Evolutionary conservation across 2,797 vertebrate genomes (phyloP).

Genomic region (Carapus acus): DNA sequence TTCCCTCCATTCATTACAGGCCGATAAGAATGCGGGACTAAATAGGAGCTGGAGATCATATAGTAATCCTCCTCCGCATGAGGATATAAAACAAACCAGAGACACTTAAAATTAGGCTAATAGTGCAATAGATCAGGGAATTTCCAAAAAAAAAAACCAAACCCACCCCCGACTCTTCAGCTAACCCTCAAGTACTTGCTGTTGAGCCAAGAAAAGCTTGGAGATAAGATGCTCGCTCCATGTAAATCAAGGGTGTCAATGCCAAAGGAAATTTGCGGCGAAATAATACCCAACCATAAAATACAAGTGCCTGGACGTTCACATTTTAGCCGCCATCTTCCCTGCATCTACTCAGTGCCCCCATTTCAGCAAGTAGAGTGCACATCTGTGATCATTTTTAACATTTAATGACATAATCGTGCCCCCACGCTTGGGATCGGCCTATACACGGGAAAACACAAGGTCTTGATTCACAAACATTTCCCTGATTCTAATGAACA

Average conservation of each 20-base stretch:
- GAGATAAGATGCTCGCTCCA: constrained; percentile 28
- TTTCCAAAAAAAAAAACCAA: constrained; percentile 44
- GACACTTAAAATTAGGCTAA: constrained; percentile 37
- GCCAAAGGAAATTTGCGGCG: constrained; percentile 10
- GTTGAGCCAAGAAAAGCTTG: constrained; percentile 33
- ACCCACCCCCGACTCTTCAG: constrained; percentile 26
- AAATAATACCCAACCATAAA: constrained; percentile 17
- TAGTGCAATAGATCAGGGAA: constrained; percentile 37
- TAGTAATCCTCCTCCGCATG: constrained; percentile 29
- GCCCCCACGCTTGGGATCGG: constrained; percentile 37
- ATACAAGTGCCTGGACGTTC: constrained; percentile 20
- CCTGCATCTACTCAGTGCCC: constrained; percentile 25
- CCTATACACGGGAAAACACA: constrained; percentile 46
- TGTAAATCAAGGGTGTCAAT: constrained; percentile 18
- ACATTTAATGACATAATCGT: constrained; percentile 61
- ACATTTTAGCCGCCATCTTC: constrained; percentile 23
- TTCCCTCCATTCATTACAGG: constrained; percentile 47
- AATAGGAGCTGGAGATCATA: constrained; percentile 42
- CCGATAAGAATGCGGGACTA: constrained; percentile 52
- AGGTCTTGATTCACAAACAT: constrained; percentile 40
- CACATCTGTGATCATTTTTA: constrained; percentile 67
- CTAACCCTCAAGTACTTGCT: constrained; percentile 24
- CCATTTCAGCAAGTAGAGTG: constrained; percentile 8
- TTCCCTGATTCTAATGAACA: constrained; percentile 44
- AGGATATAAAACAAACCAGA: constrained; percentile 48